A percentile compares a stretch with the other conserved stretches of the same genome.
These are phyloP conservation scores for Agrotis segetum DNA, from an alignment of 2,888 invertebrate genomes.

Conservation along the genomic window DNA sequence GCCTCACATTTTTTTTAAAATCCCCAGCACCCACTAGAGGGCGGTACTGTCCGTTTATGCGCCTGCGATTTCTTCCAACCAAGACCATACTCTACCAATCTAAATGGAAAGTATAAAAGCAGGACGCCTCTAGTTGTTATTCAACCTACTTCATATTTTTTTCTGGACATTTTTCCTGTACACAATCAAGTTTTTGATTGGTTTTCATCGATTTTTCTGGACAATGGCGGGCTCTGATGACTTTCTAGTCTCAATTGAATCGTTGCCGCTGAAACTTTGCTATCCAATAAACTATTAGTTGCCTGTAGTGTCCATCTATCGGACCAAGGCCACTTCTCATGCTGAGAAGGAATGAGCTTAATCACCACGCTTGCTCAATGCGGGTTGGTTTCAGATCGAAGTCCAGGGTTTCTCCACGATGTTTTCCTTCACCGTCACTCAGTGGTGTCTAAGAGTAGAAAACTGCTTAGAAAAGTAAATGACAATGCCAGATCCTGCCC, in stretches of 20 bases:
- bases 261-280: not conserved
- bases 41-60: no score
- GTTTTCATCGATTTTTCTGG: slow-evolving; percentile 33
- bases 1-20: no score
- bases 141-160: not conserved
- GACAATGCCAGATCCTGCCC: no score
- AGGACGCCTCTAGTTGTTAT: no score
- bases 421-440: slow-evolving; percentile 46
- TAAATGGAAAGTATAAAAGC: not conserved
- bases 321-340: slow-evolving; percentile 7
- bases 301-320: not conserved
- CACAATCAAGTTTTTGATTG: slow-evolving; percentile 34
- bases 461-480: slow-evolving; percentile 17
- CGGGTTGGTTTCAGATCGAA: slow-evolving; percentile 45
- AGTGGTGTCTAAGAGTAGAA: slow-evolving; percentile 14
- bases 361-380: slow-evolving; percentile 46
- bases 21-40: no score
- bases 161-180: not conserved
- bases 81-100: no score
- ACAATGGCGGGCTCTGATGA: slow-evolving; percentile 8
- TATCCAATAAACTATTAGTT: not conserved
- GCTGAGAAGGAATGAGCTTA: slow-evolving; percentile 15
- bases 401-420: slow-evolving; percentile 44
- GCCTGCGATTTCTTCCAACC: no score
- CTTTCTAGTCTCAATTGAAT: slow-evolving; percentile 13